phyloP scores from a whole-genome alignment of 2,113 vertebrate genomes.

The Electrona antarctica region DNA sequence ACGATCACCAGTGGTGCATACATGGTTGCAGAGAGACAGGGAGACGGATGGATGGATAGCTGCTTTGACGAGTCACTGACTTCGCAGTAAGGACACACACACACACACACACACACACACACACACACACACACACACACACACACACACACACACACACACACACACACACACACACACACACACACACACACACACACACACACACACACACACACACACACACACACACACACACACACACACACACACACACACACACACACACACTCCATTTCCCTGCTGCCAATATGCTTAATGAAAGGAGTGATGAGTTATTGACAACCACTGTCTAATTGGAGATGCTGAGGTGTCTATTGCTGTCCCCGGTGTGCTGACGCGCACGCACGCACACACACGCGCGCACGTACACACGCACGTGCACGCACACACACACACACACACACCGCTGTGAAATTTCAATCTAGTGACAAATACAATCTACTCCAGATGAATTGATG shows the following conservation, averaged over 20 bases:
- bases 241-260: constrained; percentile 25
- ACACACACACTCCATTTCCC: constrained; percentile 31
- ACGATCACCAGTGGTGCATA: background rate
- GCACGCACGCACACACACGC: constrained; percentile 31
- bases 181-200: constrained; percentile 6
- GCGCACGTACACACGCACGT: constrained; percentile 21
- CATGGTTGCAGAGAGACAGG: background rate
- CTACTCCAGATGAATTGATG: constrained; percentile 26
- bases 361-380: constrained; percentile 51
- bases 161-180: constrained; percentile 5
- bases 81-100: constrained; percentile 1
- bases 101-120: background rate
- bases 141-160: background rate
- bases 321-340: constrained; percentile 66
- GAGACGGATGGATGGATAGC: background rate
- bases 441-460: constrained; percentile 19
- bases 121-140: background rate
- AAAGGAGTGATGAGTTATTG: constrained; percentile 80
- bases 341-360: constrained; percentile 65
- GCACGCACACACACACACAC: constrained; percentile 32
- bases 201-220: constrained; percentile 22
- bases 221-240: constrained; percentile 2
- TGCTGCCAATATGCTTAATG: constrained; percentile 71
- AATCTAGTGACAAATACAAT: constrained; percentile 31
- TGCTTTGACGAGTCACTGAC: constrained; percentile 3